A percentile compares a stretch with the other conserved stretches of the same genome.
Conservation (phyloP, 2,797 vertebrate genomes). For the Sparus aurata region DNA sequence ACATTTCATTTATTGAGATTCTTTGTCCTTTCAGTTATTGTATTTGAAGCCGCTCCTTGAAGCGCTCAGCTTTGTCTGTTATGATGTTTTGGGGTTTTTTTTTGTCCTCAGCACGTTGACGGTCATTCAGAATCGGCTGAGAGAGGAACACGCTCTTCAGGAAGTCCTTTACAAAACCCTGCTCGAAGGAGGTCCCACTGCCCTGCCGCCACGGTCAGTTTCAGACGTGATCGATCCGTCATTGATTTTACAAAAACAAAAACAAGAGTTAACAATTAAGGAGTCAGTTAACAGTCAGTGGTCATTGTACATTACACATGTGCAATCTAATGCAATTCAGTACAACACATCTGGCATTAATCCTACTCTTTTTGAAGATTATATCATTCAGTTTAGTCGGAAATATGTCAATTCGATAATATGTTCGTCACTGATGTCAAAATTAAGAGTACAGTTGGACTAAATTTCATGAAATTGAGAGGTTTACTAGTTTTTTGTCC, state of each 20-base stretch:
- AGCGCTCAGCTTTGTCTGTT: not conserved
- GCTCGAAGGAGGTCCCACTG: constrained; percentile 92
- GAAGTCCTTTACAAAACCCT: constrained; percentile 96
- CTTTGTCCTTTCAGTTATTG: not conserved
- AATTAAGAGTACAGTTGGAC: too few relatives aligned
- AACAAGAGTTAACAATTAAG: too few relatives aligned
- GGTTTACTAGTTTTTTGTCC: too few relatives aligned
- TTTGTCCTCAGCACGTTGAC: constrained; percentile 87
- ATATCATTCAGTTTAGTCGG: too few relatives aligned
- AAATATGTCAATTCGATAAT: too few relatives aligned
- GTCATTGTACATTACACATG: too few relatives aligned
- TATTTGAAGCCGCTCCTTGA: not conserved
- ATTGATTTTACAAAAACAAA: too few relatives aligned
- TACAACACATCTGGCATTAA: too few relatives aligned
- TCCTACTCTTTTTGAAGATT: too few relatives aligned
- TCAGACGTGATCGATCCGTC: not conserved
- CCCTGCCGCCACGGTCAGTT: constrained; percentile 85
- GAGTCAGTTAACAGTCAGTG: not conserved
- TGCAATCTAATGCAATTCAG: too few relatives aligned
- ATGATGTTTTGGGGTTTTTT: not conserved
- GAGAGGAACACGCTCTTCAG: constrained; percentile 95
- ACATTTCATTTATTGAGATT: not conserved
- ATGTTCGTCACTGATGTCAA: too few relatives aligned
- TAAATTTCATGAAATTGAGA: too few relatives aligned
- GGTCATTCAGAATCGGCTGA: constrained; percentile 90